A percentile compares a stretch with the other conserved stretches of the same genome.
These are phyloP conservation scores for Prunella strophiata DNA, from an alignment of 2,797 vertebrate species.

Conservation along the genomic window DNA sequence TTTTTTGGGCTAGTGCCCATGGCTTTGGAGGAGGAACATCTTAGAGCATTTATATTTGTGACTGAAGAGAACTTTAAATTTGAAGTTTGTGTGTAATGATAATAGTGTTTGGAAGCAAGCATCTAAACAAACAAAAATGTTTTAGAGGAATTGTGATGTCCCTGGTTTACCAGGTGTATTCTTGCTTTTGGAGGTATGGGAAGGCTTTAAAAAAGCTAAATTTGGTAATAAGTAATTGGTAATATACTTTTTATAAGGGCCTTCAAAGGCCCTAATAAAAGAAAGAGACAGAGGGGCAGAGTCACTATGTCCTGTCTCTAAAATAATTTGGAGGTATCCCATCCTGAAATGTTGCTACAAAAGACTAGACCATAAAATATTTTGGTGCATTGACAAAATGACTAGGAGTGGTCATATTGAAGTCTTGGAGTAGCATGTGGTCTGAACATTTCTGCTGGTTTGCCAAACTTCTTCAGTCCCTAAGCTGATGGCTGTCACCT, in stretches of 20 bases:
- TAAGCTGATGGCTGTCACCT: background rate
- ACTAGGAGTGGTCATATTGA: background rate
- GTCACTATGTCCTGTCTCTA: rapidly evolving
- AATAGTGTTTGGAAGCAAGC: background rate
- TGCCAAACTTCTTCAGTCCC: background rate
- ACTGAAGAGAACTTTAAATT: background rate
- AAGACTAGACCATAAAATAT: background rate
- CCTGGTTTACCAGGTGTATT: background rate
- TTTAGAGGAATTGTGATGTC: background rate
- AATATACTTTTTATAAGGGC: no score
- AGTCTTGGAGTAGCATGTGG: background rate
- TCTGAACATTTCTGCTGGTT: background rate
- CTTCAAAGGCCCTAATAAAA: background rate
- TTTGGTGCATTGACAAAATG: background rate
- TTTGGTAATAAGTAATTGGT: background rate
- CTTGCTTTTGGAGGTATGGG: background rate
- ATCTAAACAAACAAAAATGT: background rate
- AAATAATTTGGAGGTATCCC: background rate
- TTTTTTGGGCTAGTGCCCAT: background rate
- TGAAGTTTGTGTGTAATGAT: background rate
- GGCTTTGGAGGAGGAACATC: background rate
- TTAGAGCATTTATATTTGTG: background rate
- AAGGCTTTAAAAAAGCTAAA: background rate
- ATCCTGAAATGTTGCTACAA: background rate
- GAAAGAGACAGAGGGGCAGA: rapidly evolving